Percentiles rank a stretch among this genome's conserved stretches.
phyloP scores from a whole-genome alignment of 2,113 vertebrate genomes.

The Austrofundulus limnaeus region DNA sequence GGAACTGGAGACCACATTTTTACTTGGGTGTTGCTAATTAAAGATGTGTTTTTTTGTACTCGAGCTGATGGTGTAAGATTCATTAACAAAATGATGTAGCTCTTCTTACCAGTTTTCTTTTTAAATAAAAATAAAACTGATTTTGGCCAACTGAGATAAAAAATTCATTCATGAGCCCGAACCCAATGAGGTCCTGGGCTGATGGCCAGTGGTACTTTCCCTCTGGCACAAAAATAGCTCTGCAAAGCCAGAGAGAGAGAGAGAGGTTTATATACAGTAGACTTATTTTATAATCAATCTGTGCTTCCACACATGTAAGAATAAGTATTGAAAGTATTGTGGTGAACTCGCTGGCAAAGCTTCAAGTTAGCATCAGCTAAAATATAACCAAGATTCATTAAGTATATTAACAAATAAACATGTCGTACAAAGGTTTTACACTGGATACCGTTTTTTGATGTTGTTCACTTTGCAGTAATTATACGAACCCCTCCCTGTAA shows the following conservation, averaged over 20 bases:
- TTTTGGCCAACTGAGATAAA: conserved; percentile 15
- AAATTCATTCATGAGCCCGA: conserved; percentile 11
- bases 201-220: conserved; percentile 9
- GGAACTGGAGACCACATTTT: not conserved
- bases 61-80: not conserved
- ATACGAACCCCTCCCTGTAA: too few relatives aligned
- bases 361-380: too few relatives aligned
- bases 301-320: not conserved
- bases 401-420: too few relatives aligned
- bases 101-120: not conserved
- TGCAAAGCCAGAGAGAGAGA: conserved; percentile 3
- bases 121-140: not conserved
- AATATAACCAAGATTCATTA: too few relatives aligned
- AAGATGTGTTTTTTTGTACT: conserved; percentile 6
- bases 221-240: conserved; percentile 8
- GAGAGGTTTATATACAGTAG: not conserved
- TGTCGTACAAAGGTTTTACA: too few relatives aligned
- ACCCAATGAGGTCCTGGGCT: conserved; percentile 16
- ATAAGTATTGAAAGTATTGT: not conserved
- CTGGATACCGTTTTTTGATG: too few relatives aligned
- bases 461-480: too few relatives aligned
- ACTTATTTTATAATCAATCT: conserved; percentile 16
- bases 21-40: not conserved
- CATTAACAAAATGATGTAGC: conserved; percentile 1
- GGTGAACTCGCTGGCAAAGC: not conserved